Base-by-base conservation (phyloP, 2,113 vertebrate species). In the Ibidorhyncha struthersii region DNA sequence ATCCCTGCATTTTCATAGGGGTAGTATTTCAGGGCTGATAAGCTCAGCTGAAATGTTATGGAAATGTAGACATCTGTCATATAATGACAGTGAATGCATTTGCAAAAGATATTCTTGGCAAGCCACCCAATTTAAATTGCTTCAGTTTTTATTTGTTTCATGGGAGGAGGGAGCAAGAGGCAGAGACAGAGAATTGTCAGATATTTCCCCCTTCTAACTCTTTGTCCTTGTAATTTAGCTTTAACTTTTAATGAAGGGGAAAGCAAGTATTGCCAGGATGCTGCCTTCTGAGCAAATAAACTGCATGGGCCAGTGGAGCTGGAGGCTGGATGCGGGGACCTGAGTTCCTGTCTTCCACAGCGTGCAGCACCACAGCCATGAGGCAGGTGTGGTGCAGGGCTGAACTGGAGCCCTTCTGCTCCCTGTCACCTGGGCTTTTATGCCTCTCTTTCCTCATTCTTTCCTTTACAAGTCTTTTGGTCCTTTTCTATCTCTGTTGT, bases 111-210 rank as follows among this genome's bases (percentile, higher is more conserved):
- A 71, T 47, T 52, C 63, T 78, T 94, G 63, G 45, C 93, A 92
- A 79, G 43, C 41, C 59, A 89, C 74, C 27, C 92, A 59, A 5
- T 66, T 85, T 89, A 78, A 80, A 97, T 85, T 86, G 82, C 58
- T 93, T 96, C 74, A 40, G 62, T 91, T 96, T 96, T 76, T 79
- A 71, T 81, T 91, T 87, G 40, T 95, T 95, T 82, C n/a, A 17
- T 0, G 7, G 38, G 55, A 86, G 45, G 56, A 69, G 55, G 43
- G 38, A 82, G 59, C 86, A 81, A 83, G 94, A 73, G 47, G 50
- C 59, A 50, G 55, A 63, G 59, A 40, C 43, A 65, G 61, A 53
- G 36, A 84, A 67, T 6, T 61, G 67, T 82, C 53, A 76, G 83
- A 18, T 27, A 8, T 53, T 86, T 66, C 53, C 59, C 58, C 63